Evolutionary conservation across 2,888 invertebrate species (phyloP), one percentile per base, ranked within the genome.

Genomic region (Patella caerulea): DNA sequence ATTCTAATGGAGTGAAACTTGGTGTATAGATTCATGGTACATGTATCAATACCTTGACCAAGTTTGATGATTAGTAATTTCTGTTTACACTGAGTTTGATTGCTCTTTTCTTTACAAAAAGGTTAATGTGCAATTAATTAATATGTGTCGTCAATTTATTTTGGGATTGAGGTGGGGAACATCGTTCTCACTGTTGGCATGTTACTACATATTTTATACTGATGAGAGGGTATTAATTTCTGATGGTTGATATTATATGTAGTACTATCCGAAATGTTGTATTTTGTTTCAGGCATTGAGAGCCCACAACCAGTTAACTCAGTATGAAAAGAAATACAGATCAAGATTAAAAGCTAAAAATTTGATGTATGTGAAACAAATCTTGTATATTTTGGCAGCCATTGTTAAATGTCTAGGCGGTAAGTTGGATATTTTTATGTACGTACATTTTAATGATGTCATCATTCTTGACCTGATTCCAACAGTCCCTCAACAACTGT

Each of bases 341-440:
- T 78, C 79, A 52, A 93, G 95, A 74, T 94, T 98, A 86, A 96
- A 95, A 80, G 94, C 97, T 24, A 94, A 93, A 86, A 98, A 96
- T 92, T 92, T 98, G 71, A 92, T 98, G 81, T 93, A 94, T 78
- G 93, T 98, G 76, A 96, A 96, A 90, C 97, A 98, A 91, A 90
- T 98, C 19, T 93, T 94, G 81, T 96, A 95, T 91, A 94, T 97
- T 59, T 92, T 96, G 55, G 94, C 94, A 72, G 85, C 83, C 65
- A 84, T 91, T 71, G 83, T 89, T 54, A 87, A 85, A 70, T 83
- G 80, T 71, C 79, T 91, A 5, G 89, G 89, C 79, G 90, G 90
- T 85, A 82, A 79, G 80, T 29, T 4, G 9, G 12, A 9, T 9
- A 45, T 45, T 45, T 45, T 45, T 45, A 45, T 45, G 45, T 45